phyloP scores from a whole-genome alignment of 2,888 invertebrate genomes.

The Allophyes oxyacanthae region DNA sequence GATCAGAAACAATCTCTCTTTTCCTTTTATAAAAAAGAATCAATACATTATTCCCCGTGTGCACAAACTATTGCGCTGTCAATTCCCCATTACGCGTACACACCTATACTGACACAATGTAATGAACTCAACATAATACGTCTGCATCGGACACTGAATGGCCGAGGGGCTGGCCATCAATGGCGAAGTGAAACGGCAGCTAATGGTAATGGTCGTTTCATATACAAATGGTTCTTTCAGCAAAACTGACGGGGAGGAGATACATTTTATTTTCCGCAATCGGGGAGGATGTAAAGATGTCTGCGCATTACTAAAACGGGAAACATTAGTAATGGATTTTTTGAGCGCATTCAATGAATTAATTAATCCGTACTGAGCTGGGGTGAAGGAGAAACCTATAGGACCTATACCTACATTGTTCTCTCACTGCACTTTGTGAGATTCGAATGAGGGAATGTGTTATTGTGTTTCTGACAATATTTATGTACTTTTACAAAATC shows the following conservation, averaged over 20 bases:
- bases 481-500: slow-evolving; percentile 17
- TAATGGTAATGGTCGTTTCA: slow-evolving; percentile 64
- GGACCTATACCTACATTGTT: slow-evolving; percentile 4
- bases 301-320: slow-evolving; percentile 41
- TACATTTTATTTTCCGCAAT: slow-evolving; percentile 54
- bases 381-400: slow-evolving; percentile 19
- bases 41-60: slow-evolving; percentile 33
- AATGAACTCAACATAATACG: slow-evolving; percentile 57
- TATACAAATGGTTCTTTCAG: slow-evolving; percentile 64
- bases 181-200: slow-evolving; percentile 50
- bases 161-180: slow-evolving; percentile 57
- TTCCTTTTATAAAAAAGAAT: slow-evolving; percentile 23
- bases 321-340: slow-evolving; percentile 51
- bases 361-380: slow-evolving; percentile 42
- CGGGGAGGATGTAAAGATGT: slow-evolving; percentile 53
- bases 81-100: slow-evolving; percentile 37
- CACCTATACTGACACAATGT: slow-evolving; percentile 46
- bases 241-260: slow-evolving; percentile 52
- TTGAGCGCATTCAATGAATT: slow-evolving; percentile 49
- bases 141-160: slow-evolving; percentile 56
- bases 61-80: slow-evolving; percentile 35
- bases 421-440: slow-evolving; percentile 9
- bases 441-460: slow-evolving; percentile 16
- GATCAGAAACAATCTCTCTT: background rate
- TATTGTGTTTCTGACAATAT: slow-evolving; percentile 36